Conservation (phyloP, 2,888 invertebrate species). For the Morpho deidamia region DNA sequence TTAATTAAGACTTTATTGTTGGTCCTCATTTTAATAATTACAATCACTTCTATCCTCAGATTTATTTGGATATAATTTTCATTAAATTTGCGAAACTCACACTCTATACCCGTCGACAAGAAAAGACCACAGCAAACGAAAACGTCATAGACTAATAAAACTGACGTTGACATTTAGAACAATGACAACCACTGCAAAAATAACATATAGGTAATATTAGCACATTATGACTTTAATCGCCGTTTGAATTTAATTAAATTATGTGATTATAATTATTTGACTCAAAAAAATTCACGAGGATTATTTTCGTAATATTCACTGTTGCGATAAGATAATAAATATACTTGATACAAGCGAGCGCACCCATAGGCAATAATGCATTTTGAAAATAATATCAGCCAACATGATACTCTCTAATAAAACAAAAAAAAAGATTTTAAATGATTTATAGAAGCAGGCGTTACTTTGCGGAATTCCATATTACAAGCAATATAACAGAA, state of each 20-base stretch:
- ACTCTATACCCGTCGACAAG: slow-evolving; percentile 69
- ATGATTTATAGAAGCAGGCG: too few species aligned
- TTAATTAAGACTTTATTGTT: slow-evolving; percentile 13
- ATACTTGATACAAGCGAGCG: too few species aligned
- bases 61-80: slow-evolving; percentile 59
- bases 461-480: too few species aligned
- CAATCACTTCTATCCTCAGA: slow-evolving; percentile 42
- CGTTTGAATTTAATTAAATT: background rate
- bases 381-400: too few species aligned
- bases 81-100: slow-evolving; percentile 62
- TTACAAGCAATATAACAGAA: too few species aligned
- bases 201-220: background rate
- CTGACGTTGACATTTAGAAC: slow-evolving; percentile 17
- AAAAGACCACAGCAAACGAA: slow-evolving; percentile 48
- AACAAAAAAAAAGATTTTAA: too few species aligned
- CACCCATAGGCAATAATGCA: too few species aligned
- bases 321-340: too few species aligned
- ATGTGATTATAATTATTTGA: too few species aligned
- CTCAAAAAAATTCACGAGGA: too few species aligned
- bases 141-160: slow-evolving; percentile 9
- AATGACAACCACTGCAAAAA: background rate
- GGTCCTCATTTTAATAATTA: slow-evolving; percentile 23
- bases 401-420: too few species aligned
- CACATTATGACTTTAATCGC: background rate
- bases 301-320: too few species aligned